Conservation (phyloP, 37 sponge, comb jelly and placozoan genomes). For the Agelas oroides region DNA sequence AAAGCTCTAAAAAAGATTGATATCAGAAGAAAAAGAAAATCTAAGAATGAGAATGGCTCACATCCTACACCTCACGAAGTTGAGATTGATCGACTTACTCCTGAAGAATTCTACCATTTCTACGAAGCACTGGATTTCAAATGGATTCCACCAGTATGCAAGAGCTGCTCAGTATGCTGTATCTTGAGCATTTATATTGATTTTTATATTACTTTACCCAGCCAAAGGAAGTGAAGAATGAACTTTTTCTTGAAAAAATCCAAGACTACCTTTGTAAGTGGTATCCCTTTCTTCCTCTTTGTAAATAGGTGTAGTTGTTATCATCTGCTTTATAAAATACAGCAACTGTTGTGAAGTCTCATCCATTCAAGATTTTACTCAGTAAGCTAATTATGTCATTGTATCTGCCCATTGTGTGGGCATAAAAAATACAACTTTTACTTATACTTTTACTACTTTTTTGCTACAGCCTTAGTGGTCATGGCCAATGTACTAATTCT, state of each 20-base stretch:
- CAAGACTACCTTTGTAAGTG: too few relatives aligned
- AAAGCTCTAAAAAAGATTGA: constrained; percentile 48
- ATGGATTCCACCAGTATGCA: constrained; percentile 49
- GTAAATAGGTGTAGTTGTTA: too few relatives aligned
- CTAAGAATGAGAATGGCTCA: too few relatives aligned
- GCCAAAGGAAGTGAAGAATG: too few relatives aligned
- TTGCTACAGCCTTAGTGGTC: constrained; percentile 32
- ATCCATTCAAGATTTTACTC: constrained; percentile 27
- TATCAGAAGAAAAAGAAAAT: too few relatives aligned
- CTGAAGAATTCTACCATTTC: constrained; percentile 62
- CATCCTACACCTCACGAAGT: too few relatives aligned
- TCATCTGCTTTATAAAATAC: too few relatives aligned
- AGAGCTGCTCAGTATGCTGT: background rate
- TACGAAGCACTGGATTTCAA: constrained; percentile 47
- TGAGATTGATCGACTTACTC: background rate
- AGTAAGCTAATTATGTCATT: constrained; percentile 1
- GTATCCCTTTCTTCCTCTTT: too few relatives aligned
- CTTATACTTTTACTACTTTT: too few relatives aligned
- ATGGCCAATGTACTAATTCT: too few relatives aligned
- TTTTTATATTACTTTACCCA: too few relatives aligned
- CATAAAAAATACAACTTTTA: background rate
- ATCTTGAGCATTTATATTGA: background rate
- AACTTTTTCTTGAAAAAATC: too few relatives aligned
- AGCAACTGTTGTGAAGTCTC: constrained; percentile 10
- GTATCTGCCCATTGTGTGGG: background rate